A percentile compares a stretch with the other conserved stretches of the same genome.
Conservation (phyloP, 2,797 vertebrate genomes). For the Leptodactylus fallax region DNA sequence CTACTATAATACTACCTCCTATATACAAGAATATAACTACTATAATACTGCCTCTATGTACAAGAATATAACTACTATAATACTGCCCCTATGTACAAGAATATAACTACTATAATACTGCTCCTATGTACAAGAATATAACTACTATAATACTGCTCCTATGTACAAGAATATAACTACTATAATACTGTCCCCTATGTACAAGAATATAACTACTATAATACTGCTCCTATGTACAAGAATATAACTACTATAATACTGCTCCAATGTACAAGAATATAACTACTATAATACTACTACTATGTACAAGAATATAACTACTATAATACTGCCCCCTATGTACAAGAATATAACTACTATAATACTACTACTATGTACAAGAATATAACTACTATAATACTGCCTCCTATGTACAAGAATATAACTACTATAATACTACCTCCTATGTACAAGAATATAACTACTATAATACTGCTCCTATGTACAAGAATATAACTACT, state of each 20-base stretch:
- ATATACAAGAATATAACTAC: conserved; percentile 10
- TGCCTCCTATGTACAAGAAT: background rate
- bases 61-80: conserved; percentile 12
- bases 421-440: background rate
- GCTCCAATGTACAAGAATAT: background rate
- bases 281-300: background rate
- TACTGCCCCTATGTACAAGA: background rate
- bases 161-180: conserved; percentile 17
- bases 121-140: conserved; percentile 6
- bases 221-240: background rate
- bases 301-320: conserved; percentile 9
- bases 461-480: background rate
- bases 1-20: background rate
- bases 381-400: background rate
- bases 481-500: conserved; percentile 4
- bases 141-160: conserved; percentile 4
- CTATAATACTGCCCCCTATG: conserved; percentile 18
- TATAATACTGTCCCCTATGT: background rate
- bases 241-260: conserved; percentile 16
- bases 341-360: too few relatives aligned
- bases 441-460: background rate
- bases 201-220: conserved; percentile 7
- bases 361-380: too few relatives aligned
- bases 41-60: conserved; percentile 5
- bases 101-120: conserved; percentile 16